Percentiles rank a stretch among this genome's conserved stretches.
phyloP scores from a whole-genome alignment of 1,140 invertebrate genomes.

The Brachionus paranguensis region DNA sequence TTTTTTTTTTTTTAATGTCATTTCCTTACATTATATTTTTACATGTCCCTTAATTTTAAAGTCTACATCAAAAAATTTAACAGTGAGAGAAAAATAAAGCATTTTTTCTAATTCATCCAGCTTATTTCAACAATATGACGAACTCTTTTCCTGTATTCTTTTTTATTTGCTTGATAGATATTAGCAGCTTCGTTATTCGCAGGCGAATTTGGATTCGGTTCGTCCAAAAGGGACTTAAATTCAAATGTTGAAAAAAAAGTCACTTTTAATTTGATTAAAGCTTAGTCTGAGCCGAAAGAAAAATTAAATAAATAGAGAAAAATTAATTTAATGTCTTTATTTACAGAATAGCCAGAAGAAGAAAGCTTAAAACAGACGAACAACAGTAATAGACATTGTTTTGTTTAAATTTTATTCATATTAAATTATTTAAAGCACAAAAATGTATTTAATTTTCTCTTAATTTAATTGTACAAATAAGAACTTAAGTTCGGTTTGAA shows the following conservation, averaged over 20 bases:
- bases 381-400: not conserved
- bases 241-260: not conserved
- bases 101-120: slow-evolving; percentile 46
- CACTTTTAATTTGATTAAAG: not conserved
- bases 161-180: slow-evolving; percentile 54
- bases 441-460: not conserved
- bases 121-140: slow-evolving; percentile 54
- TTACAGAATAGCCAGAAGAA: slow-evolving; percentile 50
- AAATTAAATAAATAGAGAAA: not conserved
- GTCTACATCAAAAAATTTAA: not conserved
- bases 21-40: not conserved
- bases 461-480: not conserved
- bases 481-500: not conserved
- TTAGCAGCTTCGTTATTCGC: slow-evolving; percentile 56
- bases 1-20: not conserved
- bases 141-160: slow-evolving; percentile 56
- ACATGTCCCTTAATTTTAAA: not conserved
- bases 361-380: slow-evolving; percentile 41
- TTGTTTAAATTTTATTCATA: slow-evolving; percentile 18
- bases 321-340: slow-evolving; percentile 10
- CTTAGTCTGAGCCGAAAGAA: slow-evolving; percentile 34
- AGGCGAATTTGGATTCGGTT: slow-evolving; percentile 56
- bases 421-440: not conserved
- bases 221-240: slow-evolving; percentile 56
- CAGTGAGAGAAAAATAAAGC: not conserved